Base-by-base conservation (phyloP, 2,797 vertebrate species). In the Pangasius sanitwongsei region DNA sequence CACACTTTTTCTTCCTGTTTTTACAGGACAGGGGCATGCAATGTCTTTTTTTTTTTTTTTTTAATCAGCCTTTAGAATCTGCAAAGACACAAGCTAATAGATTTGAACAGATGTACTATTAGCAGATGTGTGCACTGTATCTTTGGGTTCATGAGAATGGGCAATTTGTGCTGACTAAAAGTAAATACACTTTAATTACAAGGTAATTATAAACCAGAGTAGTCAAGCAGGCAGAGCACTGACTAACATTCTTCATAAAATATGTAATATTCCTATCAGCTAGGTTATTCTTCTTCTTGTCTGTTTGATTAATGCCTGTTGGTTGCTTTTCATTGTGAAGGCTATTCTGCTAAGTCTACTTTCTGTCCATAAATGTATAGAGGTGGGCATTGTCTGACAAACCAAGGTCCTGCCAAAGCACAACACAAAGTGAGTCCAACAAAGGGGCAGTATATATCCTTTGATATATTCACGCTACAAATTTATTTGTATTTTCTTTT, bases 151-250 rank as follows among this genome's bases (percentile, higher is more conserved):
- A 34, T 50, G 48, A 23, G 28, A 55, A 59, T 23, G 37, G 18
- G 34, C 37, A 34, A 67, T 48, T 72, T 48, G 15, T 57, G 8
- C 25, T 48, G 37, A 23, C 65, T 72, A 12, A 83, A 87, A 83
- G 41, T 44, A 34, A 83, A 83, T 41, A 48, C 15, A 41, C 25
- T 57, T 70, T 69, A 69, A 84, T 84, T 67, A 67, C 44, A 69
- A 16, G 16, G 28, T 69, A 31, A 85, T 69, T 67, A 50, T 31
- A 67, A 48, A 2, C 57, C 59, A 31, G 83, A 34, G 63, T 50
- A 16, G 18, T 65, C 13, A 65, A 81, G 25, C 82, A 65, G 6
- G 13, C 41, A 83, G 25, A n/a, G 16, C 41, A 67, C 41, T 67
- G n/a, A 84, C 28, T 67, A 84, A 48, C 7, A 84, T 48, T 18